Conservation (phyloP, 2,888 invertebrate species). For the Drosophila tanythrix region DNA sequence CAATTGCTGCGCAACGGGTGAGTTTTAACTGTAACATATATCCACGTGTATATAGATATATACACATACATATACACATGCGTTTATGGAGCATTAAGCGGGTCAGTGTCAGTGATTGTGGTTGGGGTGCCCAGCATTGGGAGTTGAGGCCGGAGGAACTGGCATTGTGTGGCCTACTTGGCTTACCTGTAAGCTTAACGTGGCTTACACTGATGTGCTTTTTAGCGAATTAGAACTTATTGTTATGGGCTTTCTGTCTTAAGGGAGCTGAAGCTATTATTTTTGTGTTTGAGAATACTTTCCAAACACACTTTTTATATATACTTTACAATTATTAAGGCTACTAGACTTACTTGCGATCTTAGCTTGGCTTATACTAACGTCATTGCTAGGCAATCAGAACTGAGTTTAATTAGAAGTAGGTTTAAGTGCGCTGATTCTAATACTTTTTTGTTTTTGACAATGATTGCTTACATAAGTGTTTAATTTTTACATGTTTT, state of each 20-base stretch:
- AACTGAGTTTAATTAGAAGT: neutral
- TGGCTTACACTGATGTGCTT: neutral
- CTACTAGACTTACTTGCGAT: conserved; percentile 41
- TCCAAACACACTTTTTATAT: neutral
- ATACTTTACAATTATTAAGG: neutral
- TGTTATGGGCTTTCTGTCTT: neutral
- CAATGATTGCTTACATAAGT: neutral
- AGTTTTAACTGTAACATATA: conserved; percentile 33
- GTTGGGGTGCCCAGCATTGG: conserved; percentile 15
- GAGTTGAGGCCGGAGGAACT: conserved; percentile 14
- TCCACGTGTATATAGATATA: neutral
- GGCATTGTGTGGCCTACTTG: conserved; percentile 45
- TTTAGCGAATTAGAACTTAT: neutral
- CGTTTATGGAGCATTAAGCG: conserved; percentile 29
- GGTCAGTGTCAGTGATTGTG: conserved; percentile 45
- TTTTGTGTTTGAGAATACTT: neutral
- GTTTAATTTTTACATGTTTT: no score
- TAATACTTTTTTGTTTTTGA: neutral
- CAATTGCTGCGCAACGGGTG: conserved; percentile 71
- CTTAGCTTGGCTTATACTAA: neutral
- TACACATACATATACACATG: conserved; percentile 9
- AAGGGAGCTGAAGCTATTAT: neutral
- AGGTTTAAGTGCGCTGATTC: neutral
- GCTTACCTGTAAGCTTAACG: conserved; percentile 34
- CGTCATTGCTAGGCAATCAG: neutral